Base-by-base conservation (phyloP, 2,888 invertebrate genomes). In the Sepioteuthis lessoniana region DNA sequence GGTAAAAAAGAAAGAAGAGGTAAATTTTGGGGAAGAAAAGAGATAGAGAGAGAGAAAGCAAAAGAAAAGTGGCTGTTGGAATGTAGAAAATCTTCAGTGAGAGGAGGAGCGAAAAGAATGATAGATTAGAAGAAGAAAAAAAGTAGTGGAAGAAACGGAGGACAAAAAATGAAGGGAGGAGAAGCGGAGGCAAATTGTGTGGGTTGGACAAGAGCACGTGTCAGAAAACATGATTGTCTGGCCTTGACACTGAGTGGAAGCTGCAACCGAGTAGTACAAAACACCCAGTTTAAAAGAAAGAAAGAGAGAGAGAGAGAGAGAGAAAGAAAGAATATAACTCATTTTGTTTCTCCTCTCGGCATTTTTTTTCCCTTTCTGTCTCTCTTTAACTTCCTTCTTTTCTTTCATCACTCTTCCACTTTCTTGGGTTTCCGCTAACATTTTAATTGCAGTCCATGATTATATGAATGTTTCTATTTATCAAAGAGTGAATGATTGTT, bases 131-230 rank as follows among this genome's bases (percentile, higher is more conserved):
- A 35, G 3, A 76, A 35, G 25, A 76, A 76, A 35, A 35, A 35
- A 19, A 28, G 76, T 31, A 76, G 13, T 10, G 10, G n/a, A 31
- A 28, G n/a, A 31, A 10, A 76, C 8, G 28, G n/a, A 47, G 42
- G 37, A n/a, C 31, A 37, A 31, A n/a, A n/a, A 31, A 4, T 35
- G 47, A 37, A 35, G 35, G 38, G 97, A 98, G 97, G 96, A 97
- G 97, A 95, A 93, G 38, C 25, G 38, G 90, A 93, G 94, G 37
- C 42, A 38, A 47, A 90, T 50, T n/a, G 37, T 46, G 92, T 46
- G 92, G 92, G 47, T 42, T 42, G 47, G 92, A 46, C 42, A 47
- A 47, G 35, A 31, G 92, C 42, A 46, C 46, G 92, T 42, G 92
- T 46, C 46, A 47, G 47, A 47, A 47, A 92, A 47, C 46, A 28